These are phyloP conservation scores for Hylomyscus alleni DNA, from an alignment of 2,797 vertebrate species.

Conservation along the genomic window DNA sequence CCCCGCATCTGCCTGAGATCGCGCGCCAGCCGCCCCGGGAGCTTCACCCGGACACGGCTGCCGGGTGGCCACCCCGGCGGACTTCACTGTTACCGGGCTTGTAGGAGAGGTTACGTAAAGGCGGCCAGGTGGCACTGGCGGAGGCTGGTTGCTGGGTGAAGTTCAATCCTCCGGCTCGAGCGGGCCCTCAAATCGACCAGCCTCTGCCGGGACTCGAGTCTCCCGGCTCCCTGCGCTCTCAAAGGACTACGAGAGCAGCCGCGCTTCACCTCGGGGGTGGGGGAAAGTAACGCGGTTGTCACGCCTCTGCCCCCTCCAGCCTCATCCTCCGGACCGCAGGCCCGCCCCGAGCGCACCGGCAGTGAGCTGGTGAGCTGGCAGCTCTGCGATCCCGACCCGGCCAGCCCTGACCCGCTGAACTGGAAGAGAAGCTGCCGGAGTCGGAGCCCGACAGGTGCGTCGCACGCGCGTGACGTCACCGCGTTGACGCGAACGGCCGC, in stretches of 20 bases:
- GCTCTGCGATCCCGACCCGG: background rate
- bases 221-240: slow-evolving; percentile 58
- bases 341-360: background rate
- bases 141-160: background rate
- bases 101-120: slow-evolving; percentile 40
- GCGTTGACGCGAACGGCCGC: slow-evolving; percentile 73
- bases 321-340: background rate
- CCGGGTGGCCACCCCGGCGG: background rate
- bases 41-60: background rate
- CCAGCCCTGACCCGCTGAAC: slow-evolving; percentile 44
- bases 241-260: background rate
- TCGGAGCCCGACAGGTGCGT: slow-evolving; percentile 72
- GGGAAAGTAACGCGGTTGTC: background rate
- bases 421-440: background rate
- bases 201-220: slow-evolving; percentile 24
- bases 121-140: slow-evolving; percentile 22
- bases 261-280: background rate
- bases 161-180: slow-evolving; percentile 31
- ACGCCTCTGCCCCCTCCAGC: slow-evolving; percentile 36
- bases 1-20: slow-evolving; percentile 77
- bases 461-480: slow-evolving; percentile 74
- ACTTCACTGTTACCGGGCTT: slow-evolving; percentile 28
- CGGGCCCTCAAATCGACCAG: slow-evolving; percentile 36
- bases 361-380: background rate
- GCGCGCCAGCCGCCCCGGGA: slow-evolving; percentile 30